Conservation (phyloP, 2,113 vertebrate genomes). For the Halichoeres trimaculatus region DNA sequence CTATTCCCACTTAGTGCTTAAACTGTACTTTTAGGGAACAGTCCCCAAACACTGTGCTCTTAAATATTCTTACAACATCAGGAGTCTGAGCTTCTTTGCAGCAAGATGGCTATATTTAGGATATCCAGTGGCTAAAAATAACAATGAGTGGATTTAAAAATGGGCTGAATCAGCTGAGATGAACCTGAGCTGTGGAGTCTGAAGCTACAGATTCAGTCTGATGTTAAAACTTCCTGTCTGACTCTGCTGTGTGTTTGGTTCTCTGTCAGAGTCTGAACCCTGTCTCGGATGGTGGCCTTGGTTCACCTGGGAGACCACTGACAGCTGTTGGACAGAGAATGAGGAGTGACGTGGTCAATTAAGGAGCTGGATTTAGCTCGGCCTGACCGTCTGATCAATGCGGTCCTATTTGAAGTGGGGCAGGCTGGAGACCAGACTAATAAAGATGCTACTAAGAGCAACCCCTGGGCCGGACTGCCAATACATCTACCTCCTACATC, state of each 20-base stretch:
- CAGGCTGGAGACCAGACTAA: conserved; percentile 65
- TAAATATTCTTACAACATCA: too few relatives aligned
- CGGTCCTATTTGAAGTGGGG: conserved; percentile 60
- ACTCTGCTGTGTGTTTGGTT: neutral
- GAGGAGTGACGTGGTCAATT: conserved; percentile 63
- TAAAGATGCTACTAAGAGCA: conserved; percentile 68
- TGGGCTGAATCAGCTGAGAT: too few relatives aligned
- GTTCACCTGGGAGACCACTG: conserved; percentile 46
- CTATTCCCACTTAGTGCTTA: too few relatives aligned
- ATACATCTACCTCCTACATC: conserved; percentile 75
- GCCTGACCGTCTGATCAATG: conserved; percentile 77
- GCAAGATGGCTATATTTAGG: too few relatives aligned
- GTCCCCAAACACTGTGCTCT: too few relatives aligned
- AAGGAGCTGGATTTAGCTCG: conserved; percentile 54
- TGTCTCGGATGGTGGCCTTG: conserved; percentile 21
- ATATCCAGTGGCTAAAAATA: too few relatives aligned
- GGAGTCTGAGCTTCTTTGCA: too few relatives aligned
- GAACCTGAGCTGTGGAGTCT: too few relatives aligned
- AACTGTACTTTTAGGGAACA: too few relatives aligned
- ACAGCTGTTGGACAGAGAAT: conserved; percentile 62
- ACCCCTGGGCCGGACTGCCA: conserved; percentile 63
- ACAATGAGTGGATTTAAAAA: too few relatives aligned
- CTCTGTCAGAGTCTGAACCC: neutral
- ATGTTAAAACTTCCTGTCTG: too few relatives aligned
- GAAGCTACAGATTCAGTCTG: too few relatives aligned